Percentiles rank a stretch among this genome's conserved stretches.
Conservation (phyloP, 1,140 invertebrate species). For the Bradysia coprophila region DNA sequence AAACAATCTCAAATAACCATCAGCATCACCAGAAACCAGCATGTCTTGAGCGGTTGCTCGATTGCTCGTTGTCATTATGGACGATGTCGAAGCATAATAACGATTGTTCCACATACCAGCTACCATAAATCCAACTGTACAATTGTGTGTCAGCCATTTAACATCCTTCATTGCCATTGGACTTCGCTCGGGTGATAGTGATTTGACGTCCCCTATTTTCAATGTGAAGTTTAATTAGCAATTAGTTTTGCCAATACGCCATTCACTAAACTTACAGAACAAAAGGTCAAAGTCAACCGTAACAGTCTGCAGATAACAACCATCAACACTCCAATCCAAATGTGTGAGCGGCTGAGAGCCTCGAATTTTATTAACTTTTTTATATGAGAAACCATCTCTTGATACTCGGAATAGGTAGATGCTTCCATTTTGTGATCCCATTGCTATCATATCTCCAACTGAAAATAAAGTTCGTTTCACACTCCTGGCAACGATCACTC, state of each 20-base stretch:
- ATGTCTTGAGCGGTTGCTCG: conserved; percentile 66
- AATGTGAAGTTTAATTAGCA: conserved; percentile 6
- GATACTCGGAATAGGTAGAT: conserved; percentile 70
- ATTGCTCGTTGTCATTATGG: conserved; percentile 57
- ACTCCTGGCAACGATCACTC: too few relatives aligned
- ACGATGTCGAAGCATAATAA: conserved; percentile 61
- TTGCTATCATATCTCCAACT: conserved; percentile 79
- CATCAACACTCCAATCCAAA: conserved; percentile 83
- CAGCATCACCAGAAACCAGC: conserved; percentile 72
- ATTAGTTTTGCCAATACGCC: too few relatives aligned
- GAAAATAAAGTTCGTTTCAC: conserved; percentile 9
- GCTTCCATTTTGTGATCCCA: conserved; percentile 78
- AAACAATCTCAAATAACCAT: conserved; percentile 79
- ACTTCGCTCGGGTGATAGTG: conserved; percentile 63
- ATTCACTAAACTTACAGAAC: conserved; percentile 80
- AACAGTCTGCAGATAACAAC: conserved; percentile 69
- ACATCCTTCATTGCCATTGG: conserved; percentile 74
- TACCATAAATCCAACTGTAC: conserved; percentile 64
- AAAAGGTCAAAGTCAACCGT: conserved; percentile 83
- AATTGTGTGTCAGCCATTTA: conserved; percentile 73
- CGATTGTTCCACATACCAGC: conserved; percentile 84
- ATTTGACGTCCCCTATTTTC: conserved; percentile 60
- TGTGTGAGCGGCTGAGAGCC: conserved; percentile 64
- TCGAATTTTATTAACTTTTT: conserved; percentile 70
- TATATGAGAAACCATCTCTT: conserved; percentile 70